Percentiles rank a stretch among this genome's conserved stretches.
phyloP scores from a whole-genome alignment of 1,140 invertebrate genomes.

The Drosophila navojoa region DNA sequence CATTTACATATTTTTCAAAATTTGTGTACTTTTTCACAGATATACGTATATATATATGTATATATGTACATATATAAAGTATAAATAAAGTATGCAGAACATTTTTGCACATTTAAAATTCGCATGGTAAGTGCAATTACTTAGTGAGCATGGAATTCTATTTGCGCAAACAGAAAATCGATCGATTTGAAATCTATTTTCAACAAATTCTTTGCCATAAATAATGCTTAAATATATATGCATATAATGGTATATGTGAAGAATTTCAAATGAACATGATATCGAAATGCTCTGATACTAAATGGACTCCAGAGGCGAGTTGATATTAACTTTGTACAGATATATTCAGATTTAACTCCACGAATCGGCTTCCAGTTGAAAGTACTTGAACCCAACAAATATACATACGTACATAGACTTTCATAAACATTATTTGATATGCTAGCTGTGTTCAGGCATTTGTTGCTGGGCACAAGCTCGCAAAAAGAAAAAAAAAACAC shows the following conservation, averaged over 20 bases:
- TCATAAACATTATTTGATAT: conserved; percentile 1
- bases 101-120: conserved; percentile 39
- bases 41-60: too few relatives aligned
- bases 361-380: conserved; percentile 38
- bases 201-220: conserved; percentile 6
- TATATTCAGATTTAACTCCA: background rate
- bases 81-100: conserved; percentile 7
- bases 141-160: conserved; percentile 32
- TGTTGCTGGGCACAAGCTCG: conserved; percentile 29
- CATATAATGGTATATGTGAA: background rate
- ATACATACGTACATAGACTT: background rate
- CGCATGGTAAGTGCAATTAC: conserved; percentile 22
- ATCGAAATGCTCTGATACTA: too few relatives aligned
- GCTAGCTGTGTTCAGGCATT: conserved; percentile 15
- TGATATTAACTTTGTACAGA: conserved; percentile 17
- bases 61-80: conserved; percentile 11
- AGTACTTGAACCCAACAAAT: background rate
- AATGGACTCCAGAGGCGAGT: background rate
- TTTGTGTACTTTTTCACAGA: background rate
- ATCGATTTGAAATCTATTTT: conserved; percentile 24
- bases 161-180: background rate
- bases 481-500: background rate
- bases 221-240: background rate
- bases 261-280: background rate
- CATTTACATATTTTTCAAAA: too few relatives aligned